phyloP scores from a whole-genome alignment of 1,140 invertebrate species.

The Lycorma delicatula region DNA sequence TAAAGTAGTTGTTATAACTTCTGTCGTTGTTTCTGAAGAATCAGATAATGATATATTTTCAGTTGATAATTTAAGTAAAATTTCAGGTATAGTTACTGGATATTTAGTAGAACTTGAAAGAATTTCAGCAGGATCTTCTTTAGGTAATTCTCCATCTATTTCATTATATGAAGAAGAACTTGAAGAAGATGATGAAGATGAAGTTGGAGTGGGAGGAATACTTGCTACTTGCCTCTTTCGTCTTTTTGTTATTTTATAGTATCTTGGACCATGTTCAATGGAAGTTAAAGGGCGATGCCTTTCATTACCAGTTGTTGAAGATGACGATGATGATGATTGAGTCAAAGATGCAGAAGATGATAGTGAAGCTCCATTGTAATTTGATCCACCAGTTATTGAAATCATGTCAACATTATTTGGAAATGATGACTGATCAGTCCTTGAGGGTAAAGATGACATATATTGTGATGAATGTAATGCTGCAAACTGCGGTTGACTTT shows the following conservation, averaged over 20 bases:
- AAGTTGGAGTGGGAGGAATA: neutral
- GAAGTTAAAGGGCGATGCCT: neutral
- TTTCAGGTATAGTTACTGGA: neutral
- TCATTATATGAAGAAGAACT: constrained; percentile 20
- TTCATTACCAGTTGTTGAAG: constrained; percentile 10
- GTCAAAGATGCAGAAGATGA: too few relatives aligned
- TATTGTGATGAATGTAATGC: constrained; percentile 16
- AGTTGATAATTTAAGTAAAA: neutral
- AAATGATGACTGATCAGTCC: neutral
- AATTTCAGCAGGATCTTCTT: constrained; percentile 19
- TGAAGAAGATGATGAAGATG: constrained; percentile 18
- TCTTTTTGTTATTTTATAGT: constrained; percentile 30
- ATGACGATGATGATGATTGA: constrained; percentile 19
- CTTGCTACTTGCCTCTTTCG: constrained; percentile 16
- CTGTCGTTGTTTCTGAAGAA: constrained; percentile 6
- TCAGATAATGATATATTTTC: too few relatives aligned
- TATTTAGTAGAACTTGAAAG: neutral
- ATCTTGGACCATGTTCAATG: constrained; percentile 44
- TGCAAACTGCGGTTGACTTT: constrained; percentile 24
- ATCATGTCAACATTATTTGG: neutral
- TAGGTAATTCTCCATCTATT: constrained; percentile 22
- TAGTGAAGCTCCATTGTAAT: constrained; percentile 5
- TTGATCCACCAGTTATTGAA: constrained; percentile 3
- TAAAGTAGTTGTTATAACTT: constrained; percentile 16
- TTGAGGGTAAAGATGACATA: constrained; percentile 9